Percentiles rank a stretch among this genome's conserved stretches.
phyloP scores from a whole-genome alignment of 2,797 vertebrate genomes.

The Sus cebifrons region DNA sequence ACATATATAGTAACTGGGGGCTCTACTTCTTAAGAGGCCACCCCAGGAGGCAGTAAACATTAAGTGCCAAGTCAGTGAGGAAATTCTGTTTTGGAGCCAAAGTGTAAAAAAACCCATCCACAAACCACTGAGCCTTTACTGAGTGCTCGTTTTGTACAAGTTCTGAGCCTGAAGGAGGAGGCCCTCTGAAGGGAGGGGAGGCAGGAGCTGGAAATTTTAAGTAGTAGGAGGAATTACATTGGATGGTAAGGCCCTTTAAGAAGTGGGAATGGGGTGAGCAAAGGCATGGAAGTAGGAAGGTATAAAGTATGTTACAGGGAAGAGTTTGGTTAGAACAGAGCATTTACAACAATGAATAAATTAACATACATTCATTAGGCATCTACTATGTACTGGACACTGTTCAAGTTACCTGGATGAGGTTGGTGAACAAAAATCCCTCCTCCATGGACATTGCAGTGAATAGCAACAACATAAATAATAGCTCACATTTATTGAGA shows the following conservation, averaged over 20 bases:
- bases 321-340: not conserved
- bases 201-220: not conserved
- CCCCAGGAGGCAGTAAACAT: not conserved
- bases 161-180: not conserved
- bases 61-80: slow-evolving; percentile 51
- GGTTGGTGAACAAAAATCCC: not conserved
- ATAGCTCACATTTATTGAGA: not conserved
- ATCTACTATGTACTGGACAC: not conserved
- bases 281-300: not conserved
- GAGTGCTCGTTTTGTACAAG: not conserved
- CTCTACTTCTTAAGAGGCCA: not conserved
- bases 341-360: not conserved
- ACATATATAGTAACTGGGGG: not conserved
- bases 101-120: not conserved
- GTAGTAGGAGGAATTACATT: not conserved
- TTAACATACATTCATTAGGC: not conserved
- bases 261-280: not conserved
- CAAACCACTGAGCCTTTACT: not conserved
- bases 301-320: not conserved
- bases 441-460: too few species aligned
- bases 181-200: not conserved
- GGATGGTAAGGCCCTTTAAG: not conserved
- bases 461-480: not conserved
- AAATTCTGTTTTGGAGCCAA: slow-evolving; percentile 36
- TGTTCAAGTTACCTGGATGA: fast-evolving